Conservation (phyloP, 1,140 invertebrate species). For the Calliopsis andreniformis region DNA sequence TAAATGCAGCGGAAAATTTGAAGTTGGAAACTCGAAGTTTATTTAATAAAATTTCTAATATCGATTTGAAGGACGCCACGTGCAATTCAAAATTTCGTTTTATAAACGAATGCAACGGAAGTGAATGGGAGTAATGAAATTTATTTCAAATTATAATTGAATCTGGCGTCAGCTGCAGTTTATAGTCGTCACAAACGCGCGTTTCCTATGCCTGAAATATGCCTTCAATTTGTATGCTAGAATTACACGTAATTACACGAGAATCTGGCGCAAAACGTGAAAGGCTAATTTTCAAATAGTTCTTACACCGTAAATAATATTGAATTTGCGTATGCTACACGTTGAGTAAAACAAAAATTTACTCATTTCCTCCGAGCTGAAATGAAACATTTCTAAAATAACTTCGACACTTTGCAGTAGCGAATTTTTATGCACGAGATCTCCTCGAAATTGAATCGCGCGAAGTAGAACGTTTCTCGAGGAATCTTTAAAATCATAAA, state of each 20-base stretch:
- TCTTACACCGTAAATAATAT: too few relatives aligned
- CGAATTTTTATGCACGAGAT: too few relatives aligned
- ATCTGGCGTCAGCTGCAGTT: neutral
- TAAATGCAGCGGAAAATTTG: too few relatives aligned
- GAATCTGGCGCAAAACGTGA: neutral
- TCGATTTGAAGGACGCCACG: neutral
- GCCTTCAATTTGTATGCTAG: neutral
- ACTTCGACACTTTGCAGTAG: too few relatives aligned
- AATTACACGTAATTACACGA: neutral
- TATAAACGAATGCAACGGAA: neutral
- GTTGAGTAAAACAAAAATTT: too few relatives aligned
- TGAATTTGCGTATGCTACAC: too few relatives aligned
- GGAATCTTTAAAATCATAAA: too few relatives aligned
- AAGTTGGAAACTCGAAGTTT: neutral
- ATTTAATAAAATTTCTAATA: neutral
- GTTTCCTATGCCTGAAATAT: neutral
- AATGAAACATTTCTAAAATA: too few relatives aligned
- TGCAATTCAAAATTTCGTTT: neutral
- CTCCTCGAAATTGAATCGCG: too few relatives aligned
- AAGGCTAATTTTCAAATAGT: neutral
- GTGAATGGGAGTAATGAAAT: neutral
- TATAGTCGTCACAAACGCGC: neutral
- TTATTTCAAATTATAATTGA: constrained; percentile 3
- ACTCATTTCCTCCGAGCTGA: too few relatives aligned
- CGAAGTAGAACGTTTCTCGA: too few relatives aligned